Evolutionary conservation across 30 jellyfish, hydroid and myxozoan species (phyloP), one percentile per base, ranked within the genome.

Genomic region (Aurelia coerulea): DNA sequence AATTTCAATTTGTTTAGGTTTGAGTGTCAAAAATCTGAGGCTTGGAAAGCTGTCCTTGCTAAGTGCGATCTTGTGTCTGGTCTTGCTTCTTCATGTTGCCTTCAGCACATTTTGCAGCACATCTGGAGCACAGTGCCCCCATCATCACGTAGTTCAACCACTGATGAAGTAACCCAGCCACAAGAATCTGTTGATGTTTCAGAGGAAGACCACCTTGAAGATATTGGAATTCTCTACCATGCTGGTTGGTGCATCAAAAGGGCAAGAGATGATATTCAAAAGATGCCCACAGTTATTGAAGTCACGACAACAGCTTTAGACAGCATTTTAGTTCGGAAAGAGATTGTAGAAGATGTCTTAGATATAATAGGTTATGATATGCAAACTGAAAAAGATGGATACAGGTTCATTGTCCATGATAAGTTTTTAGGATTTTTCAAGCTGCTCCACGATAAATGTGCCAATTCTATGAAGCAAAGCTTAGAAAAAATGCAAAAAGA

Each of bases 41-140:
- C 67, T 58, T 58, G 67, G 67, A 58, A 58, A 58, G 18, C 29
- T 58, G 67, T 58, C 67, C 67, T 58, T 18, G 67, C 18, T 58
- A 5, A 58, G 29, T 58, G 67, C 6, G 67, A 7, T 58, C 29
- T 15, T 58, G 67, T 58, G 29, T 58, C 67, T 58, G 18, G 29
- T 58, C 67, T 58, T 58, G 29, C 67, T 58, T 58, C 67, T 58
- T 58, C 67, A 58, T 58, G 67, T 58, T 58, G 67, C 67, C 67
- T 58, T 58, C 67, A 58, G 67, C 67, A 58, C 67, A 58, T 58
- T 58, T 18, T 58, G 18, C 18, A 58, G 29, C 67, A 58, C 67
- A 58, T 15, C 67, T 58, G 29, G 67, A 58, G 67, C 67, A 58
- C 67, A 12, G 18, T 58, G 29, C 18, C 67, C 67, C 67, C 29